Base-by-base conservation (phyloP, 1,140 invertebrate genomes). In the Diorhabda sublineata region DNA sequence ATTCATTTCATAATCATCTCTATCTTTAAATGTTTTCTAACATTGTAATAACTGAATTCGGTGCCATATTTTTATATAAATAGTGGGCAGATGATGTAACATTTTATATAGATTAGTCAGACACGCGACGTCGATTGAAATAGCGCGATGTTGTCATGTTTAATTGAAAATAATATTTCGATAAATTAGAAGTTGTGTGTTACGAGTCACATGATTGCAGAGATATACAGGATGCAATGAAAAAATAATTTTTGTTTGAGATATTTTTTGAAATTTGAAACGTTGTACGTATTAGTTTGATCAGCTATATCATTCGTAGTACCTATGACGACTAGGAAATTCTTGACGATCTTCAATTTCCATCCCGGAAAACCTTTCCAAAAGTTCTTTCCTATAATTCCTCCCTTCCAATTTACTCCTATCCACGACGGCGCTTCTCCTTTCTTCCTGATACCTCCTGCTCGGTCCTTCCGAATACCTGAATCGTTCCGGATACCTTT, bases 331-430 rank as follows among this genome's bases (percentile, higher is more conserved):
- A 59, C 71, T 69, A 58, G 73, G 73, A 69, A 70, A 76, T 65
- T 79, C 73, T 71, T 78, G 74, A 74, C 74, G 79, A 70, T 79
- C 79, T 58, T 80, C 80, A 59, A 81, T 75, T 66, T 80, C 80
- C 77, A 81, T 80, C 69, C 76, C 78, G 56, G 78, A 74, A 71
- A 81, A 81, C 71, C 78, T 76, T 65, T 81, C 80, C 52, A 81
- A 64, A 66, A 81, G 70, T 66, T 81, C 80, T 61, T 77, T 77
- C 61, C 80, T 68, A 61, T 80, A 81, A 70, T 81, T 80, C 61
- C 76, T 73, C 6, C 80, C 80, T 61, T 81, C 80, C 42, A 75
- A 71, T 66, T 76, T 77, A 42, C 71, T 76, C 63, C 68, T 75
- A 58, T 74, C 74, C 11, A 66, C 44, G 41, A 64, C 61, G 5